Conservation (phyloP, 2,113 vertebrate genomes). For the Vidua chalybeata region DNA sequence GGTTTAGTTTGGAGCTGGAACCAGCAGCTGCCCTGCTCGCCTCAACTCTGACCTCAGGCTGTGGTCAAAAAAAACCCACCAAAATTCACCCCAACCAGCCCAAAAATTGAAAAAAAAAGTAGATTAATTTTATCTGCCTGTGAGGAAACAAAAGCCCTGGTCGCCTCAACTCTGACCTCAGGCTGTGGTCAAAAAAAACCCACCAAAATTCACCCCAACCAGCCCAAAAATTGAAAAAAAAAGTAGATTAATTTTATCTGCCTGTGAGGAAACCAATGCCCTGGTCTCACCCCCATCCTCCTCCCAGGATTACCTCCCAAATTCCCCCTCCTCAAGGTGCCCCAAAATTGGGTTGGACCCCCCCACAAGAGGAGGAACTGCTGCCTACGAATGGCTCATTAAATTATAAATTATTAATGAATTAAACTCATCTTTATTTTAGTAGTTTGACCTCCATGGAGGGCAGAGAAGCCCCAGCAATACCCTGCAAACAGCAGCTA, state of each 20-base stretch:
- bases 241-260: not conserved
- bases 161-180: no score
- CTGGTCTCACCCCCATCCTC: not conserved
- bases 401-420: not conserved
- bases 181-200: not conserved
- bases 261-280: not conserved
- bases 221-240: not conserved
- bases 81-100: not conserved
- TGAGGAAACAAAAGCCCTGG: not conserved
- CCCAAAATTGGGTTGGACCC: not conserved
- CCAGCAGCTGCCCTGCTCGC: not conserved
- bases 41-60: no score
- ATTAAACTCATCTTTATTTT: not conserved
- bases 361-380: not conserved
- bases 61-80: fast-evolving
- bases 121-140: not conserved
- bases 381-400: not conserved
- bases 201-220: not conserved
- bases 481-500: not conserved
- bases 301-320: not conserved
- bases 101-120: not conserved
- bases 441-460: not conserved
- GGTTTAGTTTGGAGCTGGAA: no score
- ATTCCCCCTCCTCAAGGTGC: not conserved
- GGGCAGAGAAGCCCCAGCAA: not conserved